A percentile compares a stretch with the other conserved stretches of the same genome.
Conservation (phyloP, 1,140 invertebrate genomes). For the Galendromus occidentalis region DNA sequence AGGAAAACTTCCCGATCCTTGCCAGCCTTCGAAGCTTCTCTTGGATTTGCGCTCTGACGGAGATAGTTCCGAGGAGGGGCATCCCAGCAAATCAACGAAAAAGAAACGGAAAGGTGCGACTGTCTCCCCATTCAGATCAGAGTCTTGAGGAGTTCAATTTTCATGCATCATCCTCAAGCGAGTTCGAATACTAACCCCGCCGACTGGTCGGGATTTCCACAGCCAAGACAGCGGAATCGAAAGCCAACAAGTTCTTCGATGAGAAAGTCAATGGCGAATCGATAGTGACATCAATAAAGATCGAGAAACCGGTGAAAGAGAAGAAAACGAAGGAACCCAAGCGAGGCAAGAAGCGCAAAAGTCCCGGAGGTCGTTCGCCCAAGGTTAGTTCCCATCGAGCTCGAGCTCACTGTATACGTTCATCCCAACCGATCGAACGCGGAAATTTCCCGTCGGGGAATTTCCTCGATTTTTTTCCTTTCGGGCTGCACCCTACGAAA, state of each 20-base stretch:
- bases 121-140: too few relatives aligned
- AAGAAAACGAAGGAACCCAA: slow-evolving; percentile 1
- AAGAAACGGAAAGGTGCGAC: too few relatives aligned
- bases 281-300: background rate
- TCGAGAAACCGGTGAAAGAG: slow-evolving; percentile 3
- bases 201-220: too few relatives aligned
- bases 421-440: background rate
- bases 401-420: background rate
- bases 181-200: too few relatives aligned
- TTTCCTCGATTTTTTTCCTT: background rate
- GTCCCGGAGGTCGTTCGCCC: background rate
- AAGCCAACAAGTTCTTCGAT: slow-evolving; percentile 3
- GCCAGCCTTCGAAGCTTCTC: background rate
- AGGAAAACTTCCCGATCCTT: background rate
- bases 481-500: background rate
- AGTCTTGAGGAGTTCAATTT: too few relatives aligned
- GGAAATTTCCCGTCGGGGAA: too few relatives aligned
- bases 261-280: background rate
- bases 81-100: too few relatives aligned
- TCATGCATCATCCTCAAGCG: too few relatives aligned
- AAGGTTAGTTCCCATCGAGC: background rate
- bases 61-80: background rate
- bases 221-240: background rate
- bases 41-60: background rate
- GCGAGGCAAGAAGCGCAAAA: background rate